These are phyloP conservation scores for Macrobrachium rosenbergii DNA, from an alignment of 1,140 invertebrate species.

Conservation along the genomic window DNA sequence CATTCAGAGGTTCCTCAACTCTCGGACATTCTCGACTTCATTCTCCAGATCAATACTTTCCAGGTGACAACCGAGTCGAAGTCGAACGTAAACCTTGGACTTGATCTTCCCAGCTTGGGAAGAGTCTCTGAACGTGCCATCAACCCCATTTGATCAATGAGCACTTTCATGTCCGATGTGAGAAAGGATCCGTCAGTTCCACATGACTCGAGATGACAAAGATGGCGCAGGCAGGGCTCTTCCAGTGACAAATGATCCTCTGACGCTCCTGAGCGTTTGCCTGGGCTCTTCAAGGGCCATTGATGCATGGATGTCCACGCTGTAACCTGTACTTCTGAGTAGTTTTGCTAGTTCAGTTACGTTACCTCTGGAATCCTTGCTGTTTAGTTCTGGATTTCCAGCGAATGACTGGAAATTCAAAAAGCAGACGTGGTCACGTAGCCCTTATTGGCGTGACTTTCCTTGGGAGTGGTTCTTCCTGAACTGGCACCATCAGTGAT, in stretches of 20 bases:
- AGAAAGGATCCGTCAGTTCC: conserved; percentile 7
- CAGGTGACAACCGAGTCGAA: conserved; percentile 5
- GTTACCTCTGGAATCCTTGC: no score
- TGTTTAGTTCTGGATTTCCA: no score
- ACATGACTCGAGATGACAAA: conserved; percentile 24
- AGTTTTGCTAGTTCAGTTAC: not conserved
- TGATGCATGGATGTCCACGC: not conserved
- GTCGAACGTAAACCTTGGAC: conserved; percentile 42
- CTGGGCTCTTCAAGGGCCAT: not conserved
- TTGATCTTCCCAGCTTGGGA: conserved; percentile 38
- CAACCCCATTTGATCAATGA: conserved; percentile 11
- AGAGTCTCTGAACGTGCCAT: conserved; percentile 31
- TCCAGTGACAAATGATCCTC: not conserved
- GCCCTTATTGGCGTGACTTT: no score
- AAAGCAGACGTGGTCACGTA: no score
- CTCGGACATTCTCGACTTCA: not conserved
- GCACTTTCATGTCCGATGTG: conserved; percentile 30
- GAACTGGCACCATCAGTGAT: no score
- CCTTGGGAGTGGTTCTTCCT: no score
- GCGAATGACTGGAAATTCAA: no score
- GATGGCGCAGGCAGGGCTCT: not conserved
- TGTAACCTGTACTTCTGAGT: not conserved
- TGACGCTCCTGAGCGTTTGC: not conserved
- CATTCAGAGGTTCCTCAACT: conserved; percentile 27
- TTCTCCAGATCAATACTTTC: not conserved